Evolutionary conservation across 1,140 invertebrate species (phyloP).

Genomic region (Drosophila simulans): DNA sequence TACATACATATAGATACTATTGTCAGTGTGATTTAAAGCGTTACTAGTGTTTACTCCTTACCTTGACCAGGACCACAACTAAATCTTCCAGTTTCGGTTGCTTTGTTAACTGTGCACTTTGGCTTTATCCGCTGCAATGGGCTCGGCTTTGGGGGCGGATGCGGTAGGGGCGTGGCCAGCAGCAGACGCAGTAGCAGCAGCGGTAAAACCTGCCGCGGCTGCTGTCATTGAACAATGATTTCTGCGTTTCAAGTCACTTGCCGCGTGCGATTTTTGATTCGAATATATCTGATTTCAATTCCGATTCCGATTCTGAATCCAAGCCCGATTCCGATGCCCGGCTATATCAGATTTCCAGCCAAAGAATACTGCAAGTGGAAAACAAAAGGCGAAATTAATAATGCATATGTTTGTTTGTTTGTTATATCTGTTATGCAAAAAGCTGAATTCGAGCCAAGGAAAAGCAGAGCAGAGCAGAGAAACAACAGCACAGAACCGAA

Average conservation of each 20-base stretch:
- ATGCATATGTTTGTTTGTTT: slow-evolving; percentile 25
- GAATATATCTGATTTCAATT: background rate
- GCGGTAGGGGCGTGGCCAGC: slow-evolving; percentile 23
- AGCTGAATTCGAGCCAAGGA: slow-evolving; percentile 29
- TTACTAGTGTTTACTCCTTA: slow-evolving; percentile 4
- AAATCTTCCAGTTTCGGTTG: slow-evolving; percentile 5
- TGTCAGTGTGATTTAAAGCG: no score
- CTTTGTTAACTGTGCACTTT: slow-evolving; percentile 51
- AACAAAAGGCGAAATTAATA: slow-evolving; percentile 33
- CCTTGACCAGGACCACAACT: slow-evolving; percentile 35
- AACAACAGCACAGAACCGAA: no score
- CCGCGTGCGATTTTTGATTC: slow-evolving; percentile 1
- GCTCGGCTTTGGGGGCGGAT: background rate
- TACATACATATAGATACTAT: no score
- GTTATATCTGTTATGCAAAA: slow-evolving; percentile 43
- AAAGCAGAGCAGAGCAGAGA: slow-evolving; percentile 10
- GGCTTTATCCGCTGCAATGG: slow-evolving; percentile 4
- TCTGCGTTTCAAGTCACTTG: slow-evolving; percentile 10
- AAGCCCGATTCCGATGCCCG: slow-evolving; percentile 7
- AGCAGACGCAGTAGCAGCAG: slow-evolving; percentile 20
- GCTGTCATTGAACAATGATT: slow-evolving; percentile 73
- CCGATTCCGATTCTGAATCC: slow-evolving; percentile 3
- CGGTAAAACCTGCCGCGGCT: slow-evolving; percentile 28
- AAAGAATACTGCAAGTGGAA: slow-evolving; percentile 36
- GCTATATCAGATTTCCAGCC: slow-evolving; percentile 49